Evolutionary conservation across 2,888 invertebrate genomes (phyloP), one percentile per base, ranked within the genome.

Genomic region (Lymantria monacha): DNA sequence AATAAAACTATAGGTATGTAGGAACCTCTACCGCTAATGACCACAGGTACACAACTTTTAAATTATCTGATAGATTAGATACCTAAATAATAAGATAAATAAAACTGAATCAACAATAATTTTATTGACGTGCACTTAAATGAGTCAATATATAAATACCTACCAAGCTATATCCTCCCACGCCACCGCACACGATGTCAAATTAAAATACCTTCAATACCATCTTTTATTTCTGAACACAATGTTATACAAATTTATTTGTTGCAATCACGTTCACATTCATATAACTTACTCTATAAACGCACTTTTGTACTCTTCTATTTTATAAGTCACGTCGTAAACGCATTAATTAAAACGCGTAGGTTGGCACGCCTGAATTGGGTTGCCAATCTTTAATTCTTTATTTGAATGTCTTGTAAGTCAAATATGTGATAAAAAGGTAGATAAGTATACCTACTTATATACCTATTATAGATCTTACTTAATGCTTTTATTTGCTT

Each of bases 321-420:
- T 83, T 79, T 76, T 71, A 65, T 70, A 79, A 74, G 81, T 81
- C 86, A 86, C 87, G 86, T 87, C 83, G 80, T 65, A 65, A 68
- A 67, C 61, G 55, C 66, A 65, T 66, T 68, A 64, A 67, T 67
- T 66, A 66, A 49, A 56, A 57, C 57, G 55, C 52, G 68, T 61
- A 55, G 67, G 61, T 66, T 67, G 62, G 62, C 48, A 64, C 59
- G 51, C 53, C 55, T 59, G 61, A 63, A 54, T 63, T 22, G 63
- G 36, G 55, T 65, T 65, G 65, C 65, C 67, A 65, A 65, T 65
- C 51, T 65, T 53, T 42, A 55, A 53, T 53, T 57, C n/a, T 53
- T 44, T 48, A 44, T 40, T 44, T 42, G 42, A 37, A 51, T 15
- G 13, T 38, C 2, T 38, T 38, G 38, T 11, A 11, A 11, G 33